A percentile compares a stretch with the other conserved stretches of the same genome.
phyloP scores from a whole-genome alignment of 1,140 invertebrate genomes.

The Neodiprion lecontei region DNA sequence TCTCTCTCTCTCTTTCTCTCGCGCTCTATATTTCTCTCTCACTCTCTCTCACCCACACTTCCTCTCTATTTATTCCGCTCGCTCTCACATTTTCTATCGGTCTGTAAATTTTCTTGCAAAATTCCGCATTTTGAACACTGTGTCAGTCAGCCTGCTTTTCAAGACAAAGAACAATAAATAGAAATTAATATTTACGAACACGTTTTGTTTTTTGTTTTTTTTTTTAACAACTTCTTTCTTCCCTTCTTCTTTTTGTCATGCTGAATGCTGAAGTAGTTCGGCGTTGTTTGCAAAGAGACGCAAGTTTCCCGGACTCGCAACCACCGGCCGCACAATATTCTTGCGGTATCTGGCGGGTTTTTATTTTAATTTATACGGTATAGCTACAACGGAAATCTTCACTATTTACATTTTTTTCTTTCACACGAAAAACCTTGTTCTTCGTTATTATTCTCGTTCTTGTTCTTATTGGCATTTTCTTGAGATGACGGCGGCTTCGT shows the following conservation, averaged over 20 bases:
- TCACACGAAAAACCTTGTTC: neutral
- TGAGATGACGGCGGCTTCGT: conserved; percentile 41
- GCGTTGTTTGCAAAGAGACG: conserved; percentile 38
- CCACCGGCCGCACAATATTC: neutral
- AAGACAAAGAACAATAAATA: conserved; percentile 62
- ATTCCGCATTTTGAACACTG: conserved; percentile 50
- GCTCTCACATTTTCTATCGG: conserved; percentile 19
- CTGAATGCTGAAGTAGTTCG: conserved; percentile 48
- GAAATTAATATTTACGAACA: conserved; percentile 61
- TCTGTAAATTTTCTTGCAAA: neutral
- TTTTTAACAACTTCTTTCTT: conserved; percentile 30
- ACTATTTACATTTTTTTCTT: neutral
- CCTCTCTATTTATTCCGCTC: conserved; percentile 25
- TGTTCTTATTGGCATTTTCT: conserved; percentile 36
- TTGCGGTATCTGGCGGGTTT: neutral
- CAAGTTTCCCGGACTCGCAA: conserved; percentile 24
- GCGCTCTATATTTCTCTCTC: neutral
- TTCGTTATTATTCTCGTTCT: conserved; percentile 15
- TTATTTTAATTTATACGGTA: neutral
- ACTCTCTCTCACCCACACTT: conserved; percentile 34
- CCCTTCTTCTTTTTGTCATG: conserved; percentile 42
- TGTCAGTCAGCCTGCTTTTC: conserved; percentile 59
- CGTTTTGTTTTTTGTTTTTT: conserved; percentile 45
- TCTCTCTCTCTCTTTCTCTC: conserved; percentile 23
- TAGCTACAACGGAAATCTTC: neutral